phyloP scores from a whole-genome alignment of 2,888 invertebrate species.

The Cephalotes varians region DNA sequence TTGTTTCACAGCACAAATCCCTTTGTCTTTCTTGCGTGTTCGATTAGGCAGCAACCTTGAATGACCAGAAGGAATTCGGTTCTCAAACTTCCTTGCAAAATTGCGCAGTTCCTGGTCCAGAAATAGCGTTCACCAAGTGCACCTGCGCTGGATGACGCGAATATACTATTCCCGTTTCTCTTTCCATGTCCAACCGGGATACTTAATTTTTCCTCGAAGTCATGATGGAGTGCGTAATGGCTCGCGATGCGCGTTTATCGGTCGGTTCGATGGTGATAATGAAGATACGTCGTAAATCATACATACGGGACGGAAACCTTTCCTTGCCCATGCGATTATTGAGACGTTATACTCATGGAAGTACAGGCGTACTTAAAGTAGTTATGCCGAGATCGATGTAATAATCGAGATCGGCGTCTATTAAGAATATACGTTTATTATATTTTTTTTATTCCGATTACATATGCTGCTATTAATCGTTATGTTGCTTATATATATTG shows the following conservation, averaged over 20 bases:
- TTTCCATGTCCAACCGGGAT: constrained; percentile 1
- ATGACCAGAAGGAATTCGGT: constrained; percentile 58
- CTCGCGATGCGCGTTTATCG: constrained; percentile 51
- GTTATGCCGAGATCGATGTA: constrained; percentile 45
- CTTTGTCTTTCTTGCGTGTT: constrained; percentile 61
- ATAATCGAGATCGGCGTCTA: constrained; percentile 25
- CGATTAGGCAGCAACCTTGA: constrained; percentile 59
- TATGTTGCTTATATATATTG: constrained; percentile 3
- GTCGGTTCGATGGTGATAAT: constrained; percentile 51
- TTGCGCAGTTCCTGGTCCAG: constrained; percentile 64
- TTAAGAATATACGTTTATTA: constrained; percentile 16
- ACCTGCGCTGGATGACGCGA: constrained; percentile 62
- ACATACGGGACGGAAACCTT: constrained; percentile 16
- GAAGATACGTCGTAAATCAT: constrained; percentile 47
- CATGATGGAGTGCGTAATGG: constrained; percentile 35
- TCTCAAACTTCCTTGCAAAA: constrained; percentile 60
- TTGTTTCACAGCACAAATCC: constrained; percentile 61
- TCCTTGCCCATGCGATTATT: constrained; percentile 40
- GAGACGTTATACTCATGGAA: constrained; percentile 39
- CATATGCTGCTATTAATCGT: constrained; percentile 10
- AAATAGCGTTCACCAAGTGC: constrained; percentile 64
- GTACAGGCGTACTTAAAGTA: constrained; percentile 51
- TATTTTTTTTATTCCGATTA: not conserved
- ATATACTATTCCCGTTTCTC: constrained; percentile 28
- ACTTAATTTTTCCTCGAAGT: constrained; percentile 13